phyloP scores from a whole-genome alignment of 1,140 invertebrate species.

The Dermatophagoides farinae region DNA sequence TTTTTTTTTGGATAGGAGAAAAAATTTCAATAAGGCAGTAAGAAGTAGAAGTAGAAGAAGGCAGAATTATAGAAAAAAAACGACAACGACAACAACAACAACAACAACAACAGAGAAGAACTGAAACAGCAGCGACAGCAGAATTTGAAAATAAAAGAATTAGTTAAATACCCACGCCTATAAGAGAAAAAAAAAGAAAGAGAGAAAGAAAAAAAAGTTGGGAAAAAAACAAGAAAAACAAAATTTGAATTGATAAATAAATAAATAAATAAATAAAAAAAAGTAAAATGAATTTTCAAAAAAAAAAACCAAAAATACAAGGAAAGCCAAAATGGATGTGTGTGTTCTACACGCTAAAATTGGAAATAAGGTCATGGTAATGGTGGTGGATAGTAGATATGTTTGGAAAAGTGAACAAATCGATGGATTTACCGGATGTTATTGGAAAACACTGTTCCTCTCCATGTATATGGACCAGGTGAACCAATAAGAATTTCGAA shows the following conservation, averaged over 20 bases:
- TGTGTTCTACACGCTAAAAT: no score
- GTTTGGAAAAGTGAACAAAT: neutral
- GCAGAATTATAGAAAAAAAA: neutral
- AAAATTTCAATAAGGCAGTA: no score
- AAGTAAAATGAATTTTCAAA: neutral
- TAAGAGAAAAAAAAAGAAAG: neutral
- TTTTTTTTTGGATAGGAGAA: neutral
- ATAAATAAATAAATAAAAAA: neutral
- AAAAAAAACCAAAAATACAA: neutral
- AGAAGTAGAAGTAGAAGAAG: neutral
- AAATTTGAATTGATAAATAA: no score
- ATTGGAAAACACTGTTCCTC: conserved; percentile 60
- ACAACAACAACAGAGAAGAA: no score
- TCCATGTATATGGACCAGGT: conserved; percentile 67
- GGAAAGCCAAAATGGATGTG: neutral
- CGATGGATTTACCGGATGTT: conserved; percentile 30
- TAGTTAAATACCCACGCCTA: neutral
- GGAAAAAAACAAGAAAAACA: no score
- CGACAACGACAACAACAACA: no score
- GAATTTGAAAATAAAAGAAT: no score
- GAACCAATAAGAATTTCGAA: conserved; percentile 59
- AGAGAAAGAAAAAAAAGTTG: neutral
- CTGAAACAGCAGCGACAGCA: no score
- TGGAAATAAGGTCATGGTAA: neutral
- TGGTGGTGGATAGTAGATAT: neutral